Evolutionary conservation across 2,797 vertebrate genomes (phyloP), one percentile per base, ranked within the genome.

Genomic region (Manis crassicaudata): DNA sequence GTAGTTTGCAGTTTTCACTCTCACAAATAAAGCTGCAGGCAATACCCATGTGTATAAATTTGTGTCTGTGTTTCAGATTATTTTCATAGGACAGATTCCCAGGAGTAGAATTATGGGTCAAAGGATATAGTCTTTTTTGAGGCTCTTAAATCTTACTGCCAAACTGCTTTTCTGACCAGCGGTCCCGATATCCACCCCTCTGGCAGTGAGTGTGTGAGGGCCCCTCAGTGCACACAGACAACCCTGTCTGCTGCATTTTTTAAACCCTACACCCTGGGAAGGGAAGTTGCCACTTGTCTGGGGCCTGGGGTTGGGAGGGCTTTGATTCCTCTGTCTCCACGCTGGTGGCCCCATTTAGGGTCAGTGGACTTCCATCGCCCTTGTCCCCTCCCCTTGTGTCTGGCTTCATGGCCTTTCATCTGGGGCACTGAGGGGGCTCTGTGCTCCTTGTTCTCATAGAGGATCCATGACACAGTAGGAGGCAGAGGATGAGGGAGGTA

Each of bases 41-140:
- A 95, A 46, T 9, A 54, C 40, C 17, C 29, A 3, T 2, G 12
- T 52, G 50, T 56, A 89, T 68, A 77, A 18, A 50, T 86, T 81
- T 82, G 67, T 76, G 92, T 43, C 75, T 97, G 76, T 12, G 17
- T 89, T 91, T 94, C 67, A 32, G 67, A 54, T 37, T 68, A 32
- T 96, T 96, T 95, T 88, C 91, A 96, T 95, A 91, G 96, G 88
- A 76, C 52, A 94, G 79, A 54, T 84, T 96, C 95, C 96, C 92
- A 97, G 96, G 96, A 92, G 92, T 65, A 68, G 90, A 80, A 90
- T 92, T 88, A 83, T 40, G 40, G 79, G 92, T 86, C 79, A 86
- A 68, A 88, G 75, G 32, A 82, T 10, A 14, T 2, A 93, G 85
- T 60, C 43, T 58, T 62, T 56, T 73, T 50, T 8, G 50, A 86